Evolutionary conservation across 1,140 invertebrate genomes (phyloP).

Genomic region (Schlechtendalia chinensis): DNA sequence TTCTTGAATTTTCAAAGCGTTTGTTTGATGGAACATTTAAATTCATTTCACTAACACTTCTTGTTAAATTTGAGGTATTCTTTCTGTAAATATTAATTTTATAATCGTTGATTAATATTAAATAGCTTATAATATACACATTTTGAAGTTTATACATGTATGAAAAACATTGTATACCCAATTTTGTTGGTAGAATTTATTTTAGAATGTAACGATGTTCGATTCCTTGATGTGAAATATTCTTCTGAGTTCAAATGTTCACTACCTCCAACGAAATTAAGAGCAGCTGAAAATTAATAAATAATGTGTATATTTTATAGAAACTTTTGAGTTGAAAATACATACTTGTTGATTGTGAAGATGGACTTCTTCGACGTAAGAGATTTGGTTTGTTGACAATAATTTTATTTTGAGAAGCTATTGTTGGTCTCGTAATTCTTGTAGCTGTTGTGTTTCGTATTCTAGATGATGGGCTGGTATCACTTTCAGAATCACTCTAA

Average conservation of each 20-base stretch:
- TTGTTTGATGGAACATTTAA: conserved; percentile 34
- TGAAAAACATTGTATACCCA: too few species aligned
- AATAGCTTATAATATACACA: too few species aligned
- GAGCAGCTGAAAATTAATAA: conserved; percentile 59
- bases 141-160: too few species aligned
- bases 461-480: neutral
- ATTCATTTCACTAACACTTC: conserved; percentile 41
- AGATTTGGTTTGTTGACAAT: conserved; percentile 34
- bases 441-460: conserved; percentile 29
- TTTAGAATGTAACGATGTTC: neutral
- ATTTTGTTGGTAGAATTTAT: neutral
- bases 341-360: conserved; percentile 36
- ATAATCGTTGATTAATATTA: neutral
- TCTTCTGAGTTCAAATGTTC: conserved; percentile 79
- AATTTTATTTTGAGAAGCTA: conserved; percentile 75
- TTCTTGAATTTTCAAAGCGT: conserved; percentile 19
- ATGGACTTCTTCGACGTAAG: conserved; percentile 24
- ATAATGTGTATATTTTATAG: neutral
- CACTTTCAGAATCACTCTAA: conserved; percentile 43
- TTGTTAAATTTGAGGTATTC: conserved; percentile 1
- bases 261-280: conserved; percentile 64
- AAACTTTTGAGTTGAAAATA: neutral
- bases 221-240: conserved; percentile 48
- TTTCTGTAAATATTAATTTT: neutral
- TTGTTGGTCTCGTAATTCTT: conserved; percentile 70